phyloP scores from a whole-genome alignment of 2,888 invertebrate species.

The Mimas tiliae region DNA sequence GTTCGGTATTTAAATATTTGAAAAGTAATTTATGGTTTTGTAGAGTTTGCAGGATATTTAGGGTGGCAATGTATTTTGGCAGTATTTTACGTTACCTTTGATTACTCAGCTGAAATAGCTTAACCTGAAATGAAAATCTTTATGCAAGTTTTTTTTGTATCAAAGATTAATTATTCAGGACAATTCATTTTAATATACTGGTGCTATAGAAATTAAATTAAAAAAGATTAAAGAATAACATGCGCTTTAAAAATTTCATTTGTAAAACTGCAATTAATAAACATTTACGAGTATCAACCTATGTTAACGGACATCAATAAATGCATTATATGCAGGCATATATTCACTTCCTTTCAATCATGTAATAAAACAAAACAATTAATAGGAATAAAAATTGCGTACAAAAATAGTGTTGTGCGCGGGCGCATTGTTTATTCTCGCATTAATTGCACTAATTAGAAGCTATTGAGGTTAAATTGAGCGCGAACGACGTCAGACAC shows the following conservation, averaged over 20 bases:
- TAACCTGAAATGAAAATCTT: no score
- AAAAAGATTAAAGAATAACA: not conserved
- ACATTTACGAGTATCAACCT: not conserved
- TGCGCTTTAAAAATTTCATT: not conserved
- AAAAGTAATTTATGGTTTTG: not conserved
- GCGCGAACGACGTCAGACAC: slow-evolving; percentile 33
- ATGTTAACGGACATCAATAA: not conserved
- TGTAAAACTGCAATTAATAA: not conserved
- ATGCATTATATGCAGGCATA: not conserved
- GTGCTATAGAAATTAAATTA: not conserved
- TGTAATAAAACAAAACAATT: not conserved
- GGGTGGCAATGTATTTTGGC: no score
- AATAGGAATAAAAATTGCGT: not conserved
- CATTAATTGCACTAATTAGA: slow-evolving; percentile 58
- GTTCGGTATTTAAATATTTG: slow-evolving; percentile 1
- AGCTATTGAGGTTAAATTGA: slow-evolving; percentile 45
- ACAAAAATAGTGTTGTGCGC: not conserved
- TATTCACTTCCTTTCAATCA: not conserved
- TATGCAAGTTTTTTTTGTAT: no score
- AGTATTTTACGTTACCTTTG: no score
- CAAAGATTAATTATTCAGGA: not conserved
- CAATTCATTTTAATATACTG: not conserved
- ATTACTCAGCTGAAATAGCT: no score
- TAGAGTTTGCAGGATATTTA: no score
- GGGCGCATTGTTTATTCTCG: slow-evolving; percentile 38